These are phyloP conservation scores for Tineola bisselliella DNA, from an alignment of 2,888 invertebrate genomes.

Conservation along the genomic window DNA sequence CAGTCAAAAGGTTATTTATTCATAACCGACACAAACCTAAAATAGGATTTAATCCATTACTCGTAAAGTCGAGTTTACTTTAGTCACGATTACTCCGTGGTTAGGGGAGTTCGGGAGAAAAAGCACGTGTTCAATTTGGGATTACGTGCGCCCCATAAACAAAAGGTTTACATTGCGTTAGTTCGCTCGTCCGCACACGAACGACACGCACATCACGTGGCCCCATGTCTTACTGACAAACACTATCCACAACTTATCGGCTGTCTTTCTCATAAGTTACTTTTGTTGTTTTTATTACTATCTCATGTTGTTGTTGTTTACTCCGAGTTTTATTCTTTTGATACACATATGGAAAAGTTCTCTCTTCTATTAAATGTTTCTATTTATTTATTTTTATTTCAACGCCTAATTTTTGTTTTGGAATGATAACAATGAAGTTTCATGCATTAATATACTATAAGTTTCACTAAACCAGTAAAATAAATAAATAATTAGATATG, in stretches of 20 bases:
- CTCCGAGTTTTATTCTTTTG: neutral
- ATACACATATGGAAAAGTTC: too few species aligned
- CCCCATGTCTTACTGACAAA: conserved; percentile 3
- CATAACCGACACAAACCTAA: conserved; percentile 18
- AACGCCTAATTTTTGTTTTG: too few species aligned
- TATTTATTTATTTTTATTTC: too few species aligned
- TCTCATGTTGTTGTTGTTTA: neutral
- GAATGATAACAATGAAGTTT: too few species aligned
- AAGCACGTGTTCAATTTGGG: conserved; percentile 66
- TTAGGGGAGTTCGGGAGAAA: conserved; percentile 53
- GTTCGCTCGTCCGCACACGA: conserved; percentile 21
- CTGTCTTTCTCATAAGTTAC: neutral
- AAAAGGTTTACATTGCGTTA: conserved; percentile 54
- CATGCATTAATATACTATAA: too few species aligned
- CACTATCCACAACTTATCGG: neutral
- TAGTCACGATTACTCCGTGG: conserved; percentile 16
- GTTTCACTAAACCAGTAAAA: too few species aligned
- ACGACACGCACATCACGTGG: conserved; percentile 13
- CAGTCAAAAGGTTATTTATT: conserved; percentile 37
- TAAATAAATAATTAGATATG: too few species aligned
- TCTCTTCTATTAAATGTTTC: too few species aligned
- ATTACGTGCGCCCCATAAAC: conserved; percentile 61
- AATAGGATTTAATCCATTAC: conserved; percentile 21
- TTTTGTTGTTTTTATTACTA: neutral
- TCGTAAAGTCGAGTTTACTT: conserved; percentile 26